Base-by-base conservation (phyloP, 1,140 invertebrate species). In the Leguminivora glycinivorella region DNA sequence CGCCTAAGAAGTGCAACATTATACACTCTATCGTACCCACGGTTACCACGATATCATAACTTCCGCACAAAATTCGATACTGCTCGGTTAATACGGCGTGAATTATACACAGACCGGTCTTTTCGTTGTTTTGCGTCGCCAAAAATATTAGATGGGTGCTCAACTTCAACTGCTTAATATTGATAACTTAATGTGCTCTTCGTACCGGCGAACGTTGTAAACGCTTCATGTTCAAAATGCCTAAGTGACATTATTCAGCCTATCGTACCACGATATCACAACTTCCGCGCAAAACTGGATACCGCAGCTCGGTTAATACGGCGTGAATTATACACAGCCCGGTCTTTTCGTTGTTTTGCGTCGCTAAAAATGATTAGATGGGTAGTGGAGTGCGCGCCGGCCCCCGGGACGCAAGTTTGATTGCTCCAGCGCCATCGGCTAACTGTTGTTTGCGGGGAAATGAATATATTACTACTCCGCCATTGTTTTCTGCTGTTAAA, bases 321-420 rank as follows among this genome's bases (percentile, higher is more conserved):
- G 74, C 76, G 78, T 84, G 79, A 88, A 89, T 88, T 89, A 89
- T 89, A 85, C 87, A 88, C 87, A 79, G 81, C 75, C 80, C 79
- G 78, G 83, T 84, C 79, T 84, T 83, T 83, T 72, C 75, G 77
- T 79, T 84, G 79, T 89, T 86, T 84, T 84, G 83, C 84, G 72
- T 77, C 71, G 77, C 80, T 85, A 91, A 91, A 91, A 91, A 91
- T 89, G 81, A 91, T 90, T 91, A 88, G 82, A 82, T 85, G 75
- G 81, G 78, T 84, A 82, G 81, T 86, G 80, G 81, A 75, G 80
- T 82, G 75, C 79, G 66, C 70, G 71, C 22, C 14, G 25, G 73
- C 86, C 80, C 83, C 17, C 5, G 84, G 87, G 87, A 87, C 73
- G 68, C 77, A 90, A 91, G 83, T 90, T 91, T 89, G 87, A 90